Conservation (phyloP, 2,888 invertebrate species). For the Uropetala carovei region DNA sequence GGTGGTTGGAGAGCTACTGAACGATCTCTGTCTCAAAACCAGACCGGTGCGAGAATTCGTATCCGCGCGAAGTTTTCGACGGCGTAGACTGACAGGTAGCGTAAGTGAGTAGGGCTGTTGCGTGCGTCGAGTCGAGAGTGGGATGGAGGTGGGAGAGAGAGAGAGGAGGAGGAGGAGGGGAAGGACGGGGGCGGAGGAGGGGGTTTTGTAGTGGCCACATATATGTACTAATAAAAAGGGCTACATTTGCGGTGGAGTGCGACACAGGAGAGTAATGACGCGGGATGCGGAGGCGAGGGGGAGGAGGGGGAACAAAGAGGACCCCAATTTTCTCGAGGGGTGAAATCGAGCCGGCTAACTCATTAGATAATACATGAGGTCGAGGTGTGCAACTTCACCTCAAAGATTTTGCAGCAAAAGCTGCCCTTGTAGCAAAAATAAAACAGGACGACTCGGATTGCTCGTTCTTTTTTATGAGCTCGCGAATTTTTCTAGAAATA, state of each 20-base stretch:
- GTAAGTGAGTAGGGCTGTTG: too few species aligned
- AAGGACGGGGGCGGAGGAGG: neutral
- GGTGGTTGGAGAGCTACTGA: too few species aligned
- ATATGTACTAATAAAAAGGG: neutral
- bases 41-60: too few species aligned
- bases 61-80: too few species aligned
- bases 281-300: neutral
- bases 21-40: too few species aligned
- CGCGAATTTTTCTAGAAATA: neutral
- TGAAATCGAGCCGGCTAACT: neutral
- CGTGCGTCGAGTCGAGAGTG: too few species aligned
- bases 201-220: neutral
- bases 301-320: constrained; percentile 8
- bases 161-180: neutral
- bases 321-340: neutral
- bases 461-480: neutral
- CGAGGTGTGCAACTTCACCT: neutral
- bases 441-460: neutral
- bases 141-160: neutral
- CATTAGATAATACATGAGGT: neutral
- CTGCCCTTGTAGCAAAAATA: neutral
- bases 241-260: neutral
- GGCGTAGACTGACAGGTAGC: too few species aligned
- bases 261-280: neutral
- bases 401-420: neutral